phyloP scores from a whole-genome alignment of 2,797 vertebrate species.

The Limosa lapponica region DNA sequence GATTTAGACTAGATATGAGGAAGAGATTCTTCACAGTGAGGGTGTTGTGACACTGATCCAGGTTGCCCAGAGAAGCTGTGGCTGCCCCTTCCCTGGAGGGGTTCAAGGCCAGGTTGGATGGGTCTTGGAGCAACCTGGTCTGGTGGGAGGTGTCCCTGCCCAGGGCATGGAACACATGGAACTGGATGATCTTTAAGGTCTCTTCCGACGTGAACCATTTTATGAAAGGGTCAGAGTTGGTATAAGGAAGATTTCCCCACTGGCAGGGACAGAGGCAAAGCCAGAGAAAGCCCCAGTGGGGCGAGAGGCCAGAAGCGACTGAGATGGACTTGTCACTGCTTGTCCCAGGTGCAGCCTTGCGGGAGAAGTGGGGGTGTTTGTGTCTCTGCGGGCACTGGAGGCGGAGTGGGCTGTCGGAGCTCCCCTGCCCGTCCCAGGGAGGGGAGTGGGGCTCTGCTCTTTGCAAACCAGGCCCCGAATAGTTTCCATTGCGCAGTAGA shows the following conservation, averaged over 20 bases:
- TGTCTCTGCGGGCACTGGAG: not conserved
- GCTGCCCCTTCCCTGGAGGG: no score
- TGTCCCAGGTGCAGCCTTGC: not conserved
- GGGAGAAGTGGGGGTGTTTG: not conserved
- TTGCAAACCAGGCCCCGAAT: not conserved
- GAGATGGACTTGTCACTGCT: not conserved
- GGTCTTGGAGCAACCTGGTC: no score
- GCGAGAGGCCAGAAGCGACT: accelerated
- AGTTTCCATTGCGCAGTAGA: not conserved
- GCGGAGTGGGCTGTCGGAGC: not conserved
- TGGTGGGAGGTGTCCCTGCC: no score
- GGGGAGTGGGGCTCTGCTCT: not conserved
- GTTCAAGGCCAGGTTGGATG: no score
- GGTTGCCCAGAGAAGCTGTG: no score
- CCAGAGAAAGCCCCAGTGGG: not conserved
- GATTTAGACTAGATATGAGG: no score
- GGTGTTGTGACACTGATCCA: no score
- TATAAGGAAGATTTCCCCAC: not conserved
- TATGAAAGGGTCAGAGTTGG: not conserved
- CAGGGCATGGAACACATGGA: no score
- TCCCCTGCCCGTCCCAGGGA: not conserved
- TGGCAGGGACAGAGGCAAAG: not conserved
- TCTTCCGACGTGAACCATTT: no score
- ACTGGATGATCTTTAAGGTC: no score
- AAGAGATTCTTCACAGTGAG: no score